phyloP scores from a whole-genome alignment of 2,113 vertebrate species.

The Lepus europaeus region DNA sequence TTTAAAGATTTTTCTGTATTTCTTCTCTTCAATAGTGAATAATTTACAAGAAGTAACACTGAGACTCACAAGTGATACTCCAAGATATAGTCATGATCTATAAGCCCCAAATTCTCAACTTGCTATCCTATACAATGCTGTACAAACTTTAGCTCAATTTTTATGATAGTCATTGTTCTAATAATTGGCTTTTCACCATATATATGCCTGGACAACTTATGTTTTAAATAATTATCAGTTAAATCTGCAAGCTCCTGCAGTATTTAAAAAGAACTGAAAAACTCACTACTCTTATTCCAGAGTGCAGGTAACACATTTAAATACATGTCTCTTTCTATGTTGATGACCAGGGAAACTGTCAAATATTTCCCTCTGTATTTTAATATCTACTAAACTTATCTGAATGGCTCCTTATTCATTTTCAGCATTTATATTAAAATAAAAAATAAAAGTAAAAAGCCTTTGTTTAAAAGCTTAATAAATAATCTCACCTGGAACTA shows the following conservation, averaged over 20 bases:
- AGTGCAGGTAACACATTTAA: not conserved
- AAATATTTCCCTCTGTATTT: slow-evolving; percentile 48
- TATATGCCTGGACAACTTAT: slow-evolving; percentile 25
- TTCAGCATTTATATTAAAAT: slow-evolving; percentile 28
- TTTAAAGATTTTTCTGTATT: slow-evolving; percentile 45
- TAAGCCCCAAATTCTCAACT: not conserved
- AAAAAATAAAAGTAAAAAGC: slow-evolving; percentile 24
- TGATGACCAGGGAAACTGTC: slow-evolving; percentile 27
- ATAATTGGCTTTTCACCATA: slow-evolving; percentile 36
- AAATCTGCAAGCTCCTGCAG: slow-evolving; percentile 35
- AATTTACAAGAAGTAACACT: not conserved
- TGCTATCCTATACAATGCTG: slow-evolving; percentile 47
- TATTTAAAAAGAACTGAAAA: slow-evolving; percentile 50
- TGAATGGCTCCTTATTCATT: slow-evolving; percentile 23
- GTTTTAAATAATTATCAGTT: slow-evolving; percentile 62
- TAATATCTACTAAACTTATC: slow-evolving; percentile 6
- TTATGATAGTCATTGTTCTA: slow-evolving; percentile 56
- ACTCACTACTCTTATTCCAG: not conserved
- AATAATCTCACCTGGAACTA: slow-evolving; percentile 50
- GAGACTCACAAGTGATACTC: not conserved
- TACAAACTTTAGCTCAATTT: slow-evolving; percentile 39
- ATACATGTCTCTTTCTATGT: slow-evolving; percentile 30
- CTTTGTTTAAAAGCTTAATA: slow-evolving; percentile 54
- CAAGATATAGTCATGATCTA: slow-evolving; percentile 52
- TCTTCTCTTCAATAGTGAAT: slow-evolving; percentile 39